Evolutionary conservation across 2,888 invertebrate genomes (phyloP).

Genomic region (Leistus spinibarbis): DNA sequence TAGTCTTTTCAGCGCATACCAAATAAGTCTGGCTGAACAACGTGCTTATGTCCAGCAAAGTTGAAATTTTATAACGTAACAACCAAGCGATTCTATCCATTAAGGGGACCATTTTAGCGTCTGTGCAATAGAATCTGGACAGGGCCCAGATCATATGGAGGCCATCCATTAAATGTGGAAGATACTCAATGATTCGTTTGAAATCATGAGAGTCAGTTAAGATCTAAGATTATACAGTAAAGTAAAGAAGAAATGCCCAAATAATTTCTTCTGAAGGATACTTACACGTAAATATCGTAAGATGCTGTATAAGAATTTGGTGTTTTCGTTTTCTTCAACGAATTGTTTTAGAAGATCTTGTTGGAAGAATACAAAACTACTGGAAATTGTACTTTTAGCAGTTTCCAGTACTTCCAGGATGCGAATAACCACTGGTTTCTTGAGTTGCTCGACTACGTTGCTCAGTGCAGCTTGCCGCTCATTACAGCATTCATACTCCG

Average conservation of each 20-base stretch:
- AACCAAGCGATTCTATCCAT: conserved; percentile 84
- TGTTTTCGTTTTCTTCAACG: conserved; percentile 77
- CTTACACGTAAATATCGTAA: conserved; percentile 72
- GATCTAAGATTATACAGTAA: neutral
- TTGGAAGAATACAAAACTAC: conserved; percentile 66
- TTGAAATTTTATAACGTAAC: conserved; percentile 76
- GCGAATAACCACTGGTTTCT: conserved; percentile 69
- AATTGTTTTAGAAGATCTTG: conserved; percentile 69
- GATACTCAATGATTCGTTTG: conserved; percentile 70
- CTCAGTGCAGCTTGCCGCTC: conserved; percentile 79
- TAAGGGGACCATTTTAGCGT: conserved; percentile 85
- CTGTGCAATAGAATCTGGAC: conserved; percentile 81
- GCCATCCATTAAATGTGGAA: conserved; percentile 82
- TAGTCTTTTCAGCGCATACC: neutral
- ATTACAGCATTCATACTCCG: conserved; percentile 87
- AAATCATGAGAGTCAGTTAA: conserved; percentile 63
- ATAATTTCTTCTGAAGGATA: no score
- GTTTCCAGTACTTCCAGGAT: conserved; percentile 65
- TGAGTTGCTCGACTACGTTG: conserved; percentile 80
- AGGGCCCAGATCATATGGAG: conserved; percentile 91
- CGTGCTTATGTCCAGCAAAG: conserved; percentile 70
- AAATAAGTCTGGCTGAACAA: conserved; percentile 71
- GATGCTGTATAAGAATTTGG: conserved; percentile 76
- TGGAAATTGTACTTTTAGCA: conserved; percentile 62
- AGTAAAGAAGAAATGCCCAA: no score